A percentile compares a stretch with the other conserved stretches of the same genome.
Evolutionary conservation across 2,113 vertebrate species (phyloP).

Genomic region (Mirounga angustirostris): DNA sequence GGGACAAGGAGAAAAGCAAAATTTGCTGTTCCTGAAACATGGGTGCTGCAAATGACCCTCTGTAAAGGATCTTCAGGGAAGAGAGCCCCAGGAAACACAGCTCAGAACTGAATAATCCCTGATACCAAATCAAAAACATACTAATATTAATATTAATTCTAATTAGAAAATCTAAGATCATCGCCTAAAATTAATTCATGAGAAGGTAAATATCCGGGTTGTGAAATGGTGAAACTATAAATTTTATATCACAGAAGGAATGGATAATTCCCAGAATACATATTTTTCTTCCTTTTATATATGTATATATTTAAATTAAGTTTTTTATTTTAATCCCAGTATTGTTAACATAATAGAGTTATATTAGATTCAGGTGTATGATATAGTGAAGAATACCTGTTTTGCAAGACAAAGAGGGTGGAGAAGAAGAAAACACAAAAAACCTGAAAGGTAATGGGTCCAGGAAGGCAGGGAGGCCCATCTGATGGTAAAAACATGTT

Average conservation of each 20-base stretch:
- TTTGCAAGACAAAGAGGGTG: neutral
- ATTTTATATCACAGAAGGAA: neutral
- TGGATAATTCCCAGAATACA: neutral
- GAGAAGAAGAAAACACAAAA: neutral
- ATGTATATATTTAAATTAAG: neutral
- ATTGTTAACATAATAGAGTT: neutral
- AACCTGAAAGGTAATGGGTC: neutral
- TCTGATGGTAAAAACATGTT: neutral
- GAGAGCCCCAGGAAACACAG: neutral
- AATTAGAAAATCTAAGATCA: slow-evolving; percentile 29
- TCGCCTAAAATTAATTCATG: slow-evolving; percentile 6
- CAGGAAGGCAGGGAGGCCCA: neutral
- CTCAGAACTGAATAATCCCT: neutral
- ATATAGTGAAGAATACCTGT: neutral
- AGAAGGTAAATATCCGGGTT: slow-evolving; percentile 17
- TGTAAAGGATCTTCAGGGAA: neutral
- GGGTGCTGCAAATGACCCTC: neutral
- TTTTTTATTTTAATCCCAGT: neutral
- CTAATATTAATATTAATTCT: neutral
- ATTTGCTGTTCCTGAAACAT: neutral
- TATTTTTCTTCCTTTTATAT: neutral
- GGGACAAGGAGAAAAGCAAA: slow-evolving; percentile 42
- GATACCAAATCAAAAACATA: neutral
- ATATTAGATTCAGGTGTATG: neutral
- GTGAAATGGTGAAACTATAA: neutral